Evolutionary conservation across 2,888 invertebrate species (phyloP).

Genomic region (Andrena bicolor): DNA sequence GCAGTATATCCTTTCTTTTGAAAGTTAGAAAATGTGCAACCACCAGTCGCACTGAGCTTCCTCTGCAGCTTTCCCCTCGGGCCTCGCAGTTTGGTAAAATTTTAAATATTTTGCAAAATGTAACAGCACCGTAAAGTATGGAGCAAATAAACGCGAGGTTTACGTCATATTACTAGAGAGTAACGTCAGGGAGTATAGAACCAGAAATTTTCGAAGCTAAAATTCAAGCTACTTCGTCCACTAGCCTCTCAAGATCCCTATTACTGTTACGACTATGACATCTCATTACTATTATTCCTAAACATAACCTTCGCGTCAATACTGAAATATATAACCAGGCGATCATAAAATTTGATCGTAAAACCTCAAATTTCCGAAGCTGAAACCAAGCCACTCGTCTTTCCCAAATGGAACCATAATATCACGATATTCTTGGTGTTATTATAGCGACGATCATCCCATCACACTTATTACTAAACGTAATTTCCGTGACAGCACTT

Average conservation of each 20-base stretch:
- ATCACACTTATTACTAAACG: too few species aligned
- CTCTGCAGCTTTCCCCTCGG: neutral
- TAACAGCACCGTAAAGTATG: conserved; percentile 10
- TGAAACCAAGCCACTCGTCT: neutral
- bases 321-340: too few species aligned
- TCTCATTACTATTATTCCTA: too few species aligned
- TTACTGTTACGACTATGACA: neutral
- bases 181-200: conserved; percentile 8
- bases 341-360: too few species aligned
- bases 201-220: conserved; percentile 18
- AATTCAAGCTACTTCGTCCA: neutral
- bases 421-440: neutral
- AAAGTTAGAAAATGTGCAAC: conserved; percentile 34
- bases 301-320: too few species aligned
- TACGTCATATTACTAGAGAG: conserved; percentile 13
- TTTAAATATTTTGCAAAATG: conserved; percentile 28
- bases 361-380: neutral
- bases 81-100: conserved; percentile 28
- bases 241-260: neutral
- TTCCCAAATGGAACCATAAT: neutral
- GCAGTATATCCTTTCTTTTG: conserved; percentile 3
- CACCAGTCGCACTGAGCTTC: neutral
- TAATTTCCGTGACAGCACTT: too few species aligned
- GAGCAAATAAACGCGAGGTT: conserved; percentile 40
- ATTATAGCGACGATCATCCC: too few species aligned